Conservation (phyloP, 2,797 vertebrate genomes). For the Lutra lutra region DNA sequence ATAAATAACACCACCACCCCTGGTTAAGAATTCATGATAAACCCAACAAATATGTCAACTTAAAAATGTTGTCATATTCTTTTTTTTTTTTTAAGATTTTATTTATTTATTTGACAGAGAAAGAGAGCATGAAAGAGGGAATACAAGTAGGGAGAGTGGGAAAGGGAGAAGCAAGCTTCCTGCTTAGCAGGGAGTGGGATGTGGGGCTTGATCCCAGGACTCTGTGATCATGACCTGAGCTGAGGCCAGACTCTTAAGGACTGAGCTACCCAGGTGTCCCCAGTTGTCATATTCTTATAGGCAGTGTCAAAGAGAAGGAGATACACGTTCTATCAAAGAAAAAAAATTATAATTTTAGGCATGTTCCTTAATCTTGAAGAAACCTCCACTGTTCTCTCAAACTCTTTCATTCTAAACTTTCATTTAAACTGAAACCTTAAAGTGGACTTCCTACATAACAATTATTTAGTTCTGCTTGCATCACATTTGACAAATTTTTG, state of each 20-base stretch:
- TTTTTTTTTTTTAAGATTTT: no score
- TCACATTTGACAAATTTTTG: neutral
- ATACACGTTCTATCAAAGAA: neutral
- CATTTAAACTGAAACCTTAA: neutral
- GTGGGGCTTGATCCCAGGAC: no score
- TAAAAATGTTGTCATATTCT: neutral
- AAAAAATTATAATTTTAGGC: neutral
- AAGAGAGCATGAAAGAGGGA: no score
- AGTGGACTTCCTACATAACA: neutral
- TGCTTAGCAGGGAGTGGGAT: no score
- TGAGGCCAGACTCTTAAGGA: no score
- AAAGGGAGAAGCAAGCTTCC: no score
- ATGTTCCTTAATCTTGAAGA: neutral
- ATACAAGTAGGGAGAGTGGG: no score
- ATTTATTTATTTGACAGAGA: no score
- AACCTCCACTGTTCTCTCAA: neutral
- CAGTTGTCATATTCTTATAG: no score
- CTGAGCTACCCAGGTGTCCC: no score
- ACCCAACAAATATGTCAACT: neutral
- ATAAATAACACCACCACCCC: neutral
- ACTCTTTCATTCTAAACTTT: neutral
- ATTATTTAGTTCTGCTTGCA: neutral
- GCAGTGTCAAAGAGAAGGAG: neutral
- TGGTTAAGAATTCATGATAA: neutral
- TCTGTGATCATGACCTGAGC: no score